phyloP scores from a whole-genome alignment of 2,113 vertebrate genomes.

The Morphnarchus princeps region DNA sequence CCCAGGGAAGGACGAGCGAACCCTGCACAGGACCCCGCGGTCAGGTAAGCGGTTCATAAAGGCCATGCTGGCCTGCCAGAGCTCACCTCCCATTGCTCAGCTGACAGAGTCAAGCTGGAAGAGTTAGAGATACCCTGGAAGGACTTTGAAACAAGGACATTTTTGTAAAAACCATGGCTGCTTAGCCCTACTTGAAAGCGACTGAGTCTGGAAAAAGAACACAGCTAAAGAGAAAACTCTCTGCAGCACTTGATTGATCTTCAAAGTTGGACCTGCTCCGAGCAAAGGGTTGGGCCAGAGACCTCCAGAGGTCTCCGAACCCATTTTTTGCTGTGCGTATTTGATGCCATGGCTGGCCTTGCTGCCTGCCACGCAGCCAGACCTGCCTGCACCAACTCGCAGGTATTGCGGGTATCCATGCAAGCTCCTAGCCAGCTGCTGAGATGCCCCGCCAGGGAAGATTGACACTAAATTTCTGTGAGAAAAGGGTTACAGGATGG shows the following conservation, averaged over 20 bases:
- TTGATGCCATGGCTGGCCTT: background rate
- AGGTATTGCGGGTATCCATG: fast-evolving
- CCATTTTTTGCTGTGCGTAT: fast-evolving
- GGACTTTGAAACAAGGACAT: background rate
- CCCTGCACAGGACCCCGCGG: background rate
- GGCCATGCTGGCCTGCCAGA: fast-evolving
- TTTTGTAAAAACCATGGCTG: background rate
- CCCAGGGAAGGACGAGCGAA: background rate
- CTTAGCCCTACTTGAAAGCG: background rate
- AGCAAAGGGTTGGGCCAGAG: background rate
- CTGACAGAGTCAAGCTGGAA: fast-evolving
- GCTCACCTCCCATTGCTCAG: background rate
- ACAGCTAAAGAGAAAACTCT: background rate
- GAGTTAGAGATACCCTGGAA: background rate
- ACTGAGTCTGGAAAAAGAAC: background rate
- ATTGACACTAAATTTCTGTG: fast-evolving
- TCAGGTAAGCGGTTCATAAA: background rate
- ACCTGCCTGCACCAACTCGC: background rate
- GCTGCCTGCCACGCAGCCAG: fast-evolving
- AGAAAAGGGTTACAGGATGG: background rate
- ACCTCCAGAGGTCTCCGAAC: fast-evolving
- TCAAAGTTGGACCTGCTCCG: background rate
- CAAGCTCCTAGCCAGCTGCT: background rate
- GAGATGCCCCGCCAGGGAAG: background rate
- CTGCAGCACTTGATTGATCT: background rate